Evolutionary conservation across 2,113 vertebrate species (phyloP), one percentile per base, ranked within the genome.

Genomic region (Dolichotis patagonum): DNA sequence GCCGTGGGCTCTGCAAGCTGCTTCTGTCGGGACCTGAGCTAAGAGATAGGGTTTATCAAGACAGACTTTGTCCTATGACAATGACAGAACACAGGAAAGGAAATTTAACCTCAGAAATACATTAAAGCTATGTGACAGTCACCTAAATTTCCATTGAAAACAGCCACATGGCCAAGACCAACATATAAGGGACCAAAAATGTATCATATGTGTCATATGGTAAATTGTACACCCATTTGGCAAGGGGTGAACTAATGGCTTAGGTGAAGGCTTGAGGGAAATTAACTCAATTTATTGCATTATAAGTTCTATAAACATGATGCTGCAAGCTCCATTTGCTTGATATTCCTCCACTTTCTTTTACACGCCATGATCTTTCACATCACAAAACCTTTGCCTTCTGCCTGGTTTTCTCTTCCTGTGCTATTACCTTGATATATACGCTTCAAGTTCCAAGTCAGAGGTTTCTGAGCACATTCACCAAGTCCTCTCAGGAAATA

Each of bases 1-100:
- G 30, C 3, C 3, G 2, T 35, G 54, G 24, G 24, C 0, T 65
- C 20, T 32, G 22, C 0, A 8, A 28, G 35, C 22, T 41, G 5
- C 52, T 56, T 12, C 16, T 67, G 52, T 3, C 22, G 19, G 43
- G 24, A 54, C 4, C 30, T 2, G 5, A 11, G 49, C 3, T 65
- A 41, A 22, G 5, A 10, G 17, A 46, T 3, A 17, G 17, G n/a
- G 38, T 19, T 2, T 67, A n/a, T 5, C 35, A 5, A 35, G 28
- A 38, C 11, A 85, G 52, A 63, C 13, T 60, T 63, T 49, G n/a
- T 85, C 54, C 2, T 7, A 4, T 13, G 24, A 19, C 26, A 63
- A 17, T 63, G 35, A 60, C 14, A 32, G 71, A 71, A 30, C 3
- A 41, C 1, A 52, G 7, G 38, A 60, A 41, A 11, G 56, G 35